These are phyloP conservation scores for Drosophila vallismaia DNA, from an alignment of 2,888 invertebrate genomes.

Conservation along the genomic window DNA sequence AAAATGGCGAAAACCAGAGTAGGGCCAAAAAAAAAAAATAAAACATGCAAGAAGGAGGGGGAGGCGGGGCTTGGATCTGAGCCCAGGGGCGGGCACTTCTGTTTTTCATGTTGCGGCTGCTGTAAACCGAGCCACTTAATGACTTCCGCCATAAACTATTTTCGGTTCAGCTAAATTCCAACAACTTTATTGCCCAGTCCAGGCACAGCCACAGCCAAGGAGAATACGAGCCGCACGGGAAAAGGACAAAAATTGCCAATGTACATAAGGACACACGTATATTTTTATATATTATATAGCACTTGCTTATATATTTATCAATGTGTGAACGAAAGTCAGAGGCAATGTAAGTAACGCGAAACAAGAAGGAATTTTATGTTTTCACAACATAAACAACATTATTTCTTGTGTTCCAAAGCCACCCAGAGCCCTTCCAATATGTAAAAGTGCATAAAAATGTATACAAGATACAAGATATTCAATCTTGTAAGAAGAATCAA, in stretches of 20 bases:
- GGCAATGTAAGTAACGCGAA: constrained; percentile 32
- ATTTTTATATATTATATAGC: constrained; percentile 7
- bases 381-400: constrained; percentile 79
- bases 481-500: constrained; percentile 4
- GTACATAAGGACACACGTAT: constrained; percentile 18
- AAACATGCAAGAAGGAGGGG: too few relatives aligned
- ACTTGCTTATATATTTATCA: constrained; percentile 2
- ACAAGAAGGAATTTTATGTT: constrained; percentile 69
- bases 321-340: constrained; percentile 26
- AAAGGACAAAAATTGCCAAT: constrained; percentile 70
- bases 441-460: not conserved
- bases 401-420: constrained; percentile 69
- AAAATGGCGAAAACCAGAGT: constrained; percentile 18
- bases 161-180: constrained; percentile 79
- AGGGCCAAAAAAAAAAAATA: not conserved
- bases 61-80: constrained; percentile 10
- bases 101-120: constrained; percentile 79
- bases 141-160: constrained; percentile 79
- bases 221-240: constrained; percentile 43
- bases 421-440: not conserved
- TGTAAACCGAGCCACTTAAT: constrained; percentile 79
- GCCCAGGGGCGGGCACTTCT: constrained; percentile 64
- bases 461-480: not conserved
- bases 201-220: constrained; percentile 38
- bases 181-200: constrained; percentile 73